These are phyloP conservation scores for Hirtodrosophila confusa DNA, from an alignment of 2,888 invertebrate species.

Conservation along the genomic window DNA sequence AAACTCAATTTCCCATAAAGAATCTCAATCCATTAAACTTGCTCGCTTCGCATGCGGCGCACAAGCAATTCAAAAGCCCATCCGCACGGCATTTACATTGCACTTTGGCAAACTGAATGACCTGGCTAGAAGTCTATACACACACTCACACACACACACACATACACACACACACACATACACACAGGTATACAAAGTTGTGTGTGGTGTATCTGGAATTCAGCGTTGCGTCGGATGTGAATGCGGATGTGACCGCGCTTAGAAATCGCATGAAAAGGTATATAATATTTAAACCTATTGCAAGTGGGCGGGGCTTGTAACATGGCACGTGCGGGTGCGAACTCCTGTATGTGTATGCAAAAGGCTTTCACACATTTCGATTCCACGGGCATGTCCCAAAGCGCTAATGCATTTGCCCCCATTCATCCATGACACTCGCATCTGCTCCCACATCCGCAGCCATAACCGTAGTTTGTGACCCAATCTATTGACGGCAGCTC, in stretches of 20 bases:
- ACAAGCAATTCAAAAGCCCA: conserved; percentile 34
- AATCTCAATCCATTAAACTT: conserved; percentile 59
- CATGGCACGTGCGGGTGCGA: conserved; percentile 7
- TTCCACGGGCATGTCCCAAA: conserved; percentile 8
- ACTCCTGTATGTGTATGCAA: conserved; percentile 21
- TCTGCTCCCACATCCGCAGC: background rate
- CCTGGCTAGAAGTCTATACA: conserved; percentile 25
- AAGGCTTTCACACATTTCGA: conserved; percentile 39
- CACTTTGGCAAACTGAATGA: conserved; percentile 43
- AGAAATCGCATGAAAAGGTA: conserved; percentile 51
- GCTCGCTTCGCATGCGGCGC: conserved; percentile 31
- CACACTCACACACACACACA: conserved; percentile 9
- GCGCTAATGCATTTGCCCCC: conserved; percentile 56
- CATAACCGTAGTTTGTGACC: background rate
- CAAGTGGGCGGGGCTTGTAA: conserved; percentile 20
- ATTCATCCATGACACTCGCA: conserved; percentile 27
- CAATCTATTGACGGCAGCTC: conserved; percentile 1
- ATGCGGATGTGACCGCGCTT: conserved; percentile 63
- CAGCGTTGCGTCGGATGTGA: conserved; percentile 41
- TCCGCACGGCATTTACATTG: conserved; percentile 39
- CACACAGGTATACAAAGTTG: conserved; percentile 7
- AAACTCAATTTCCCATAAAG: conserved; percentile 65
- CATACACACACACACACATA: background rate
- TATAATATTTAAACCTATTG: conserved; percentile 43
- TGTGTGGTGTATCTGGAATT: conserved; percentile 20